phyloP scores from a whole-genome alignment of 2,113 vertebrate genomes.

The Madoqua kirkii region DNA sequence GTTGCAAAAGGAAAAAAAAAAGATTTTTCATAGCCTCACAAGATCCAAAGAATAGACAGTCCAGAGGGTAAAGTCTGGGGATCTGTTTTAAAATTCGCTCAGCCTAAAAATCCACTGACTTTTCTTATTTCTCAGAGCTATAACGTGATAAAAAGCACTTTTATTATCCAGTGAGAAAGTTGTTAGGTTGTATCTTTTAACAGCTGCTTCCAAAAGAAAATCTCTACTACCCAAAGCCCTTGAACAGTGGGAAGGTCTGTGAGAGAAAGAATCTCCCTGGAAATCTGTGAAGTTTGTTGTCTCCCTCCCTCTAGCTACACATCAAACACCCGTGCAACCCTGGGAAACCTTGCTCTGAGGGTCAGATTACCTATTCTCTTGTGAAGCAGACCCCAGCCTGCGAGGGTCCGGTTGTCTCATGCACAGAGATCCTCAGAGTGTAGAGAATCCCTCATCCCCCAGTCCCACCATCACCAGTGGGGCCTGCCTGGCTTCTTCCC shows the following conservation, averaged over 20 bases:
- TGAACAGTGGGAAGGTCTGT: rapidly evolving
- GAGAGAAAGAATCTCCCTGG: not conserved
- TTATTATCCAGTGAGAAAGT: not conserved
- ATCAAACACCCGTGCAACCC: not conserved
- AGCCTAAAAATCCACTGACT: not conserved
- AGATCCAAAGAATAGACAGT: not conserved
- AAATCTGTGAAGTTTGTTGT: not conserved
- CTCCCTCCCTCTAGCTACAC: not conserved
- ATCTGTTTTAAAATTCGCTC: not conserved
- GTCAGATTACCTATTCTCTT: not conserved
- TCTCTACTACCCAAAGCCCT: not conserved
- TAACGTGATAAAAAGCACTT: not conserved
- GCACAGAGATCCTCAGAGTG: not conserved
- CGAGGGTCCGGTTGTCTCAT: not conserved
- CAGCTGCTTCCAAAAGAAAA: not conserved
- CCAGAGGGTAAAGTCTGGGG: not conserved
- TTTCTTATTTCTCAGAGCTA: not conserved
- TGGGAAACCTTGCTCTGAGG: not conserved
- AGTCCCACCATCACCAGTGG: not conserved
- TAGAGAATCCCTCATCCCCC: not conserved
- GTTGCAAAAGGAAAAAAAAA: not conserved
- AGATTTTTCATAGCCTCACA: not conserved
- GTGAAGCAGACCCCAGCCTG: not conserved
- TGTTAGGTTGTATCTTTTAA: not conserved
- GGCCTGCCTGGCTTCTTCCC: not conserved